These are phyloP conservation scores for Philotrypesis tridentata DNA, from an alignment of 1,140 invertebrate species.

Conservation along the genomic window DNA sequence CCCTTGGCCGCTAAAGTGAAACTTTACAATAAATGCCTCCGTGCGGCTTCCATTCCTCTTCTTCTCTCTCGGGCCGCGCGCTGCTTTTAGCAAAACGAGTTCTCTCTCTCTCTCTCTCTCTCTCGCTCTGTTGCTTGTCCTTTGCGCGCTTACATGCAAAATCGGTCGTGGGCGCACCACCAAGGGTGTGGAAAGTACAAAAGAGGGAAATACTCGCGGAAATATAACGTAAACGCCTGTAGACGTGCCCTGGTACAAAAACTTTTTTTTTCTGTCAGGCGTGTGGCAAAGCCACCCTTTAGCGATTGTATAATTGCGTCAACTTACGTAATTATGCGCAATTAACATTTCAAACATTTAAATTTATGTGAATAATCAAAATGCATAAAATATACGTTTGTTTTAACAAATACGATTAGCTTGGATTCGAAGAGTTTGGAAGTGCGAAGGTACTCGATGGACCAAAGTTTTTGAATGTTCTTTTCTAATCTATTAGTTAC, in stretches of 20 bases:
- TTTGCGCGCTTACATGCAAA: background rate
- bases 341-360: too few species aligned
- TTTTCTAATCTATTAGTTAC: too few species aligned
- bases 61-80: background rate
- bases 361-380: too few species aligned
- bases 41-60: conserved; percentile 28
- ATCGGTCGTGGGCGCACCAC: background rate
- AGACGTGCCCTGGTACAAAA: background rate
- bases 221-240: background rate
- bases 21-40: conserved; percentile 27
- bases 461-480: too few species aligned
- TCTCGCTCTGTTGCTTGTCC: background rate
- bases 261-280: too few species aligned
- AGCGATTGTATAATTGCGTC: too few species aligned
- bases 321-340: too few species aligned
- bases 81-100: conserved; percentile 43
- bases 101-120: background rate
- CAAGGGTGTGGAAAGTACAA: background rate
- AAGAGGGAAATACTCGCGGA: background rate
- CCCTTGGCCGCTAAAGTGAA: conserved; percentile 20
- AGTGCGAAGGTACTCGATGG: too few species aligned
- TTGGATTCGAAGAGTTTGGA: too few species aligned
- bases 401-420: too few species aligned
- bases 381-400: too few species aligned
- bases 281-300: too few species aligned